Evolutionary conservation across 2,113 vertebrate genomes (phyloP), one percentile per base, ranked within the genome.

Genomic region (Tricholaema leucomelas): DNA sequence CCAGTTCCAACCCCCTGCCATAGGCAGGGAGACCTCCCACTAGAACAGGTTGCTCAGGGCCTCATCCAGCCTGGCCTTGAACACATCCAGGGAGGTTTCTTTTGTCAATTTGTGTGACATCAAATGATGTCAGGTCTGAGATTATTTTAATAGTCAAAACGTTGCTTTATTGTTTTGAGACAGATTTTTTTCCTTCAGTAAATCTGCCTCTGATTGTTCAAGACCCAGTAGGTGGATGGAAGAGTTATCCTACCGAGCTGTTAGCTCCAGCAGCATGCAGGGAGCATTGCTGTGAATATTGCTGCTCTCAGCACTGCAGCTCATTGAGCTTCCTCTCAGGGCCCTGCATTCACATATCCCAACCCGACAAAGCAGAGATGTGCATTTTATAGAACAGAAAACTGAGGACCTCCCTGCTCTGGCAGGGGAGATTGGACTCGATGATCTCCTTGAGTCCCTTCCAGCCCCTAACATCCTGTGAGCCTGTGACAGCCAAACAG

Each of bases 251-350:
- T 16, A 33, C 1, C 11, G 74, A 69, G 42, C 55, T 61, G 31
- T 48, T 28, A 28, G 20, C 61, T 20, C 50, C 48, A 56, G 5
- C 3, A 56, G 36, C 1, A 1, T 12, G 10, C 40, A 44, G 67
- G 63, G 40, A 66, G 20, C 27, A 30, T 66, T 38, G 9, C 28
- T 33, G 36, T n/a, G 21, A 60, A 38, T 4, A 4, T 12, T 95
- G 94, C 93, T 77, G 77, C 71, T 88, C 79, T 91, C 82, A 88
- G 89, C 91, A 54, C 64, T 50, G 73, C 69, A 81, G 36, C 80
- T 92, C 70, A 80, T 91, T 94, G 93, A 90, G 86, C 94, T 96
- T 92, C 89, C 38, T 50, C 81, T 73, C 92, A 88, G 6, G 2
- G 52, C 24, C 3, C 1, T 2, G 35, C 55, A 35, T 67, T 54